Base-by-base conservation (phyloP, 2,888 invertebrate species). In the Eupithecia exiguata region DNA sequence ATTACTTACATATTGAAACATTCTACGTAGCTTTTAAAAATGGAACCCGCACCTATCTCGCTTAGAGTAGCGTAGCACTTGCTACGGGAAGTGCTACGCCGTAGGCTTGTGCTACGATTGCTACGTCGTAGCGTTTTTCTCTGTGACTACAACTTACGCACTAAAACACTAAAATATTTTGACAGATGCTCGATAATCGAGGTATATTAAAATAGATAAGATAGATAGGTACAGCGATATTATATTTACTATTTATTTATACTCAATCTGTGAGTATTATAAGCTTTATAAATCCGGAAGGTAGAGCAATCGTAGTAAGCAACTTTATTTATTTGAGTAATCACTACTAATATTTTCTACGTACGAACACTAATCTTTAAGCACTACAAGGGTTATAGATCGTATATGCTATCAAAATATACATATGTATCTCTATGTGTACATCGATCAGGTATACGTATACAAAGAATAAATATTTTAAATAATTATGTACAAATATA, bases 401-500 rank as follows among this genome's bases (percentile, higher is more conserved):
- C 38, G 62, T 73, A 71, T 74, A 76, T 46, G 46, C 71, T 74
- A 77, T 76, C 53, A 79, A 78, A 78, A 78, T 79, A 81, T 76
- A 73, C 71, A 66, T 76, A 71, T 68, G 53, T 72, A 76, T 65
- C 75, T 75, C 72, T 77, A 77, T 79, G 84, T 89, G 86, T 87
- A 87, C 84, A 86, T 86, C 83, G 80, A 83, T 86, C 84, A 87
- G 86, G 85, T 86, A 87, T 85, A 85, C 21, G 82, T 81, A 81
- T 79, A 82, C 79, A 77, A 80, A 75, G 84, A 84, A 81, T 84
- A 81, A 82, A 83, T 81, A 82, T 83, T 81, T 77, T 74, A 74
- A 79, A 77, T 74, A 30, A 78, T 74, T 91, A 91, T 91, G 78
- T 92, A 92, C 92, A 92, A 92, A 90, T 94, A 93, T 94, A 93